Percentiles rank a stretch among this genome's conserved stretches.
Conservation (phyloP, 2,888 invertebrate genomes). For the Furcula furcula region DNA sequence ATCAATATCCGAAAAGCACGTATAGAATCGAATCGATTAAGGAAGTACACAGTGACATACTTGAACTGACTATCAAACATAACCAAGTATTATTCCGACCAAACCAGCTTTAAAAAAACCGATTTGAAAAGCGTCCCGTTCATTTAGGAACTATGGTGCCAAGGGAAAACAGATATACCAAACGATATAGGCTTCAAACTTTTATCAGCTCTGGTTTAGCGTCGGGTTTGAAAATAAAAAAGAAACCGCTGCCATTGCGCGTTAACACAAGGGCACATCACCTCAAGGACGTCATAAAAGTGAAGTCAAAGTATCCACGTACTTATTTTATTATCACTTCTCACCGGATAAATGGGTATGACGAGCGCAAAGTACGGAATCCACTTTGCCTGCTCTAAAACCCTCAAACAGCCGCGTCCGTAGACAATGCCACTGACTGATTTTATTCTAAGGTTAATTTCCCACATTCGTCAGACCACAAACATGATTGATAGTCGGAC, state of each 20-base stretch:
- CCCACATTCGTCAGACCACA: conserved; percentile 8
- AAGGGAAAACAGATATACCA: too few species aligned
- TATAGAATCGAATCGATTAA: too few species aligned
- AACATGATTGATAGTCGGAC: conserved; percentile 6
- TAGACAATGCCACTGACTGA: conserved; percentile 10
- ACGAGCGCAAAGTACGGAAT: conserved; percentile 18
- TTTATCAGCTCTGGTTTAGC: too few species aligned
- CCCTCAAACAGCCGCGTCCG: conserved; percentile 8
- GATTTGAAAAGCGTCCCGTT: too few species aligned
- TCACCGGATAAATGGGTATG: conserved; percentile 32
- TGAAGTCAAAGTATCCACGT: conserved; percentile 47
- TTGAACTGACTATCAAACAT: too few species aligned
- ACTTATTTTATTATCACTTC: conserved; percentile 43
- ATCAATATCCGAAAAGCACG: too few species aligned
- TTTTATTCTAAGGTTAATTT: conserved; percentile 8
- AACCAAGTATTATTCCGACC: neutral
- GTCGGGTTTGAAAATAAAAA: too few species aligned
- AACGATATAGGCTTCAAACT: conserved; percentile 22
- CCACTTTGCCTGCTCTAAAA: conserved; percentile 7
- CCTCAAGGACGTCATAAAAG: conserved; percentile 27
- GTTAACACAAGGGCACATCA: conserved; percentile 29
- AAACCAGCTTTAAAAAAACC: conserved; percentile 6
- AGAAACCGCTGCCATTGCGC: too few species aligned
- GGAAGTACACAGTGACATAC: too few species aligned
- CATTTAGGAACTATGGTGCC: too few species aligned